These are phyloP conservation scores for Emys orbicularis DNA, from an alignment of 2,797 vertebrate genomes.

Conservation along the genomic window DNA sequence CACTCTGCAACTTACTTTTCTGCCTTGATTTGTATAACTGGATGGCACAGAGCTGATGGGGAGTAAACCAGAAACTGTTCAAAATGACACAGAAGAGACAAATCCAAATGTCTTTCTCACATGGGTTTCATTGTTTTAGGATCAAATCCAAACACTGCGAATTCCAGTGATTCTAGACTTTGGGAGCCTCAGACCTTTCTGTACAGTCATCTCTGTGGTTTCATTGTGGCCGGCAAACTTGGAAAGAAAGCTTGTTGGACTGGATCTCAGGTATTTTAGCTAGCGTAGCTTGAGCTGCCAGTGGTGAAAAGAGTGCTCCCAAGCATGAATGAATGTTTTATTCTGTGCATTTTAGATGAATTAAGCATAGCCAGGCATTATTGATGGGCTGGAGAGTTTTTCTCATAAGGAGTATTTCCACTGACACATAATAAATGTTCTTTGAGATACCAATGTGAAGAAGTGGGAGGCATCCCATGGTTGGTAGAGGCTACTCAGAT, in stretches of 20 bases:
- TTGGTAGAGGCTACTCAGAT: slow-evolving; percentile 55
- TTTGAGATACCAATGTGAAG: slow-evolving; percentile 33
- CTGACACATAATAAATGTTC: not conserved
- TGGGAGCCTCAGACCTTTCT: slow-evolving; percentile 43
- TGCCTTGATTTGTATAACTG: slow-evolving; percentile 43
- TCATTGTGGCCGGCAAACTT: slow-evolving; percentile 61
- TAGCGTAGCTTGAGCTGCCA: slow-evolving; percentile 53
- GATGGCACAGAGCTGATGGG: slow-evolving; percentile 59
- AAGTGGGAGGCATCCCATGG: slow-evolving; percentile 16
- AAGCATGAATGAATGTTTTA: slow-evolving; percentile 57
- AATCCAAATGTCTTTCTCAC: slow-evolving; percentile 69
- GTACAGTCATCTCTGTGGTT: slow-evolving; percentile 60
- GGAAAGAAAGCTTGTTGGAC: slow-evolving; percentile 43
- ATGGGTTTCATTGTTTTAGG: slow-evolving; percentile 70
- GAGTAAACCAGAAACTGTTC: slow-evolving; percentile 35
- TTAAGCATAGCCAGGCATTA: slow-evolving; percentile 3
- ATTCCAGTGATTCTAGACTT: slow-evolving; percentile 68
- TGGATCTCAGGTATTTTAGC: slow-evolving; percentile 54
- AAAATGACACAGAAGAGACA: slow-evolving; percentile 59
- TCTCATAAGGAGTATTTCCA: slow-evolving; percentile 11
- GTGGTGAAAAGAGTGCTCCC: slow-evolving; percentile 51
- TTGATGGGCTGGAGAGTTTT: slow-evolving; percentile 6
- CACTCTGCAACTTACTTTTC: not conserved
- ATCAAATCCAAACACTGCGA: slow-evolving; percentile 58
- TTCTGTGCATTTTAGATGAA: not conserved